Evolutionary conservation across 1,140 invertebrate species (phyloP), one percentile per base, ranked within the genome.

Genomic region (Calephelis nemesis): DNA sequence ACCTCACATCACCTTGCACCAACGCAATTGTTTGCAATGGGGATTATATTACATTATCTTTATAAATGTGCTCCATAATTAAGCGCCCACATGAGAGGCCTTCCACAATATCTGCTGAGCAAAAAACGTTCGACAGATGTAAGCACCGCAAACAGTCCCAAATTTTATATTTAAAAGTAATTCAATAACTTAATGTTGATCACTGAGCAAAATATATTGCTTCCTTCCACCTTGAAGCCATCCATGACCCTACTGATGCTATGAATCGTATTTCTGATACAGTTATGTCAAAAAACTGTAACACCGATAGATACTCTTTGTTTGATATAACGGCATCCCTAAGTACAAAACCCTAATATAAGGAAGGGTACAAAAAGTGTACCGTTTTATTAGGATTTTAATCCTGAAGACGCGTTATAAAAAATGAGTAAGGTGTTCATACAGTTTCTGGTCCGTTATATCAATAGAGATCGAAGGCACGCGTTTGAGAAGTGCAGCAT

Each of bases 21-120:
- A 70, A 76, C 77, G 52, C 81, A 74, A 88, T 90, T 88, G 86
- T 88, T 88, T 80, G 82, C 80, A 76, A 77, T 73, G 74, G 74
- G 81, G 81, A 91, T 90, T 90, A 81, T 85, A 90, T 91, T 91
- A 89, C 88, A 81, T 85, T 89, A 90, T 91, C 89, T 89, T 87
- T 87, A 82, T 82, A 81, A 84, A 82, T 76, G 77, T 85, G 77
- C 82, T 73, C 82, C 77, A 76, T 89, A 91, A 91, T 91, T 90
- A 91, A 88, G 86, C 84, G 74, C 88, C 88, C 85, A 88, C 88
- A 91, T 91, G 70, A 74, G 76, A 76, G 73, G 63, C 71, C 69
- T 68, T 71, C 73, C 63, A 78, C 74, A 83, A 83, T 81, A 77
- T 79, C 72, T 76, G 65, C 70, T 52, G 42, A 72, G 74, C 77